Evolutionary conservation across 2,888 invertebrate species (phyloP).

Genomic region (Zaprionus lineosus): DNA sequence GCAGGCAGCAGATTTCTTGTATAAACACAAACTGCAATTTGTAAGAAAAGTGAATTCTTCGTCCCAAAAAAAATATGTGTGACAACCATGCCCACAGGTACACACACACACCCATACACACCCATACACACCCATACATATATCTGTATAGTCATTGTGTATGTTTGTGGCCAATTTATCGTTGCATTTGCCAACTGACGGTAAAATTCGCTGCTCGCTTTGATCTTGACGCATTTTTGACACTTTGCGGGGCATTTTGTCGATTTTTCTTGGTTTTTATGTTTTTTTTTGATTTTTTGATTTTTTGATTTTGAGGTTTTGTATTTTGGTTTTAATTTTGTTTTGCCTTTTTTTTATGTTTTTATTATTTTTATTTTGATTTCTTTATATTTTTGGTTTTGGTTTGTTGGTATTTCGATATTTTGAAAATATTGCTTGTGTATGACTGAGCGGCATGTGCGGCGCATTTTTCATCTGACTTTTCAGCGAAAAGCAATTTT

Average conservation of each 20-base stretch:
- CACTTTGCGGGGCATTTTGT: conserved; percentile 67
- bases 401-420: too few species aligned
- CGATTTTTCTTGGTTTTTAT: conserved; percentile 49
- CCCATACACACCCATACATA: neutral
- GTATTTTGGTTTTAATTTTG: conserved; percentile 11
- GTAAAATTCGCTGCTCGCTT: conserved; percentile 64
- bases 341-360: neutral
- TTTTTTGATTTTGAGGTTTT: neutral
- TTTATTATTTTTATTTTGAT: conserved; percentile 11
- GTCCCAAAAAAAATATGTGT: conserved; percentile 1
- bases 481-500: conserved; percentile 37
- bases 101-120: neutral
- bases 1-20: conserved; percentile 50
- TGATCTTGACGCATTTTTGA: conserved; percentile 75
- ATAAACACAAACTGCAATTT: conserved; percentile 64
- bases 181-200: conserved; percentile 70
- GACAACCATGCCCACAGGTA: neutral
- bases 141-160: conserved; percentile 7
- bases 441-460: conserved; percentile 55
- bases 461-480: conserved; percentile 53
- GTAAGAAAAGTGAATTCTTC: conserved; percentile 32
- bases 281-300: conserved; percentile 18
- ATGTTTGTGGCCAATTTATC: conserved; percentile 62
- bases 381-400: conserved; percentile 28
- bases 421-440: conserved; percentile 17